A percentile compares a stretch with the other conserved stretches of the same genome.
These are phyloP conservation scores for Poecilobothrus nobilitatus DNA, from an alignment of 2,888 invertebrate genomes.

Conservation along the genomic window DNA sequence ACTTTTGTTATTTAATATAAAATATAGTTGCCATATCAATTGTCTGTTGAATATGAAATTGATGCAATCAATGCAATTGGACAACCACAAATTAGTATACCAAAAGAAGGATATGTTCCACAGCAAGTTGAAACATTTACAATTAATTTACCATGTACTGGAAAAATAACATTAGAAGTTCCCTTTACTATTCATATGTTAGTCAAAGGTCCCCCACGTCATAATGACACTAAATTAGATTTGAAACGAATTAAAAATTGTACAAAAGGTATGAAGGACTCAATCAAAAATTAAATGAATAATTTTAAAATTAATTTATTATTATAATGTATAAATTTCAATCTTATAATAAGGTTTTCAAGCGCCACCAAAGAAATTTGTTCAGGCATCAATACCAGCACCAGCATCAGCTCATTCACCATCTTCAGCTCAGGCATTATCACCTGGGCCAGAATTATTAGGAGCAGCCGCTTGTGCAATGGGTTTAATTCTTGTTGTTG, in stretches of 20 bases:
- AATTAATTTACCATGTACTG: constrained; percentile 67
- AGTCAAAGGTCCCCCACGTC: constrained; percentile 57
- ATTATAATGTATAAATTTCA: not conserved
- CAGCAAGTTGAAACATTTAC: constrained; percentile 60
- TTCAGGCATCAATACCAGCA: constrained; percentile 48
- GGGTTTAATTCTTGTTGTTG: constrained; percentile 31
- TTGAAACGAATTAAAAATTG: constrained; percentile 75
- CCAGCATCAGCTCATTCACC: constrained; percentile 42
- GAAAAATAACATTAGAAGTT: constrained; percentile 65
- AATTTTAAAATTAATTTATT: not conserved
- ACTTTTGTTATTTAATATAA: constrained; percentile 18
- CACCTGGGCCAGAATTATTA: constrained; percentile 56
- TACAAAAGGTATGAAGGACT: constrained; percentile 50
- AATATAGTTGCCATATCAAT: constrained; percentile 64
- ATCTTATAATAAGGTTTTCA: constrained; percentile 25
- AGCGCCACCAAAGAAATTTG: constrained; percentile 48
- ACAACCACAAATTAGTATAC: constrained; percentile 68
- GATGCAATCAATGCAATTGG: constrained; percentile 58
- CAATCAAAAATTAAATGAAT: not conserved
- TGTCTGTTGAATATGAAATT: constrained; percentile 62
- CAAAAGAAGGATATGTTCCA: constrained; percentile 63
- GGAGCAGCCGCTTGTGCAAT: constrained; percentile 69
- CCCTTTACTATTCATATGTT: constrained; percentile 66
- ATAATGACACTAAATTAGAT: constrained; percentile 57
- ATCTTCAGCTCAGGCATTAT: constrained; percentile 49